Evolutionary conservation across 2,888 invertebrate species (phyloP).

Genomic region (Pyrochroa serraticornis): DNA sequence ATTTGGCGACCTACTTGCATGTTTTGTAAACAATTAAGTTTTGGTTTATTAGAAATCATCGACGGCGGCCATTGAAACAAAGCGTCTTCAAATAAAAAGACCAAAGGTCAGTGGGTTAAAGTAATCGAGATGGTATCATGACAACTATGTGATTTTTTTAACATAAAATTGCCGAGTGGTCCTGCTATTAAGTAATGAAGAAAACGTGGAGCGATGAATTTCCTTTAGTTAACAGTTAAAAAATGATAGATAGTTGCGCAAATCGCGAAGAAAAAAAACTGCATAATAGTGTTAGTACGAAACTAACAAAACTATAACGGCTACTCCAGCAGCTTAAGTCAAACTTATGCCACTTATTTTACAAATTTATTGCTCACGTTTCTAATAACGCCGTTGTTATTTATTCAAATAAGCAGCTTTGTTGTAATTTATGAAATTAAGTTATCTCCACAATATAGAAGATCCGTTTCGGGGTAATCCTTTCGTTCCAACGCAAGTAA

Average conservation of each 20-base stretch:
- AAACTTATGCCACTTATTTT: slow-evolving; percentile 17
- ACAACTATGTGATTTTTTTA: slow-evolving; percentile 24
- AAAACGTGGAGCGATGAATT: too few species aligned
- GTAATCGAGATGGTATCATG: slow-evolving; percentile 21
- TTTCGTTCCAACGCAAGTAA: slow-evolving; percentile 1
- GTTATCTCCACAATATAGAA: background rate
- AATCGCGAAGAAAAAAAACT: too few species aligned
- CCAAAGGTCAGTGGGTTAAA: slow-evolving; percentile 30
- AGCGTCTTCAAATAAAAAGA: slow-evolving; percentile 26
- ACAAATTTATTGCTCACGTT: slow-evolving; percentile 17
- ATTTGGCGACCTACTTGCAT: slow-evolving; percentile 14
- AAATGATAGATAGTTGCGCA: too few species aligned
- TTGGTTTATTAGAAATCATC: slow-evolving; percentile 21
- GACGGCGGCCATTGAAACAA: slow-evolving; percentile 16
- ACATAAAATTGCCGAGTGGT: too few species aligned
- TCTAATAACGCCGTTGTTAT: slow-evolving; percentile 19
- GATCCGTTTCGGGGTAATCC: too few species aligned
- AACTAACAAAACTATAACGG: background rate
- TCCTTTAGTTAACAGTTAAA: too few species aligned
- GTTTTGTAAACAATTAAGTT: slow-evolving; percentile 17
- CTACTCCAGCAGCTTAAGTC: slow-evolving; percentile 6
- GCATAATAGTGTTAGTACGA: too few species aligned
- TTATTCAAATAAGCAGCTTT: slow-evolving; percentile 7
- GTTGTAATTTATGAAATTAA: slow-evolving; percentile 19
- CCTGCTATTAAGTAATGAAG: too few species aligned